Evolutionary conservation across 2,888 invertebrate genomes (phyloP).

Genomic region (Drosophila mettleri): DNA sequence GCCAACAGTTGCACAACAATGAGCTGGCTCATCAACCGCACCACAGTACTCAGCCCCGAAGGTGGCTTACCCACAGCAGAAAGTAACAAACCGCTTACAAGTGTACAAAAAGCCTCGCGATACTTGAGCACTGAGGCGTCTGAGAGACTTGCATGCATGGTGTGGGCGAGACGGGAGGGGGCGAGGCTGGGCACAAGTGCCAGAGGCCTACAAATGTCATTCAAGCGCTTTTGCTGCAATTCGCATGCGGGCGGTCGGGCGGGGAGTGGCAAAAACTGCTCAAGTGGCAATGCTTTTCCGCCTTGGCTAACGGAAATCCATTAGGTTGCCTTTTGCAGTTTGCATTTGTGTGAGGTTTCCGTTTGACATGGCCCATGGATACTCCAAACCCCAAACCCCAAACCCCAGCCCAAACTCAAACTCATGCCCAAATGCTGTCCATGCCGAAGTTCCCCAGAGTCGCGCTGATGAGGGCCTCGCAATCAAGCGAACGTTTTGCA

Average conservation of each 20-base stretch:
- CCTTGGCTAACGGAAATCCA: slow-evolving; percentile 75
- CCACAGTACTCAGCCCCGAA: slow-evolving; percentile 18
- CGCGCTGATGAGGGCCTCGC: slow-evolving; percentile 23
- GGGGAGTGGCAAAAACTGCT: slow-evolving; percentile 25
- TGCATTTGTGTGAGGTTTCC: slow-evolving; percentile 73
- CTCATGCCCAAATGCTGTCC: not conserved
- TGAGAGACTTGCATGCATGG: not conserved
- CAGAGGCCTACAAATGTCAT: slow-evolving; percentile 71
- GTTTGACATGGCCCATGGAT: slow-evolving; percentile 61
- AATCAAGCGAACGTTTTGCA: slow-evolving; percentile 72
- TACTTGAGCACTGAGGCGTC: slow-evolving; percentile 22
- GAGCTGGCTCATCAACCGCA: slow-evolving; percentile 41
- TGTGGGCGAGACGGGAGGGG: not conserved
- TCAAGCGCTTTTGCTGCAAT: slow-evolving; percentile 51
- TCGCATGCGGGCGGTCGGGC: slow-evolving; percentile 27
- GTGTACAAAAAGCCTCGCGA: slow-evolving; percentile 52
- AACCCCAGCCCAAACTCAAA: not conserved
- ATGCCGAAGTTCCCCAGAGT: too few species aligned
- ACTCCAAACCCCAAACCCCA: slow-evolving; percentile 1
- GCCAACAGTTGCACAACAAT: slow-evolving; percentile 51
- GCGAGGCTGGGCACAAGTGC: slow-evolving; percentile 20
- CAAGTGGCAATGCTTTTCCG: slow-evolving; percentile 73
- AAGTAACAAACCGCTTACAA: slow-evolving; percentile 51
- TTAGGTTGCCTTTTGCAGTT: slow-evolving; percentile 73
- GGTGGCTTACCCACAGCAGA: slow-evolving; percentile 45